A percentile compares a stretch with the other conserved stretches of the same genome.
phyloP scores from a whole-genome alignment of 2,113 vertebrate genomes.

The Stomatorhinus ivindoensis region DNA sequence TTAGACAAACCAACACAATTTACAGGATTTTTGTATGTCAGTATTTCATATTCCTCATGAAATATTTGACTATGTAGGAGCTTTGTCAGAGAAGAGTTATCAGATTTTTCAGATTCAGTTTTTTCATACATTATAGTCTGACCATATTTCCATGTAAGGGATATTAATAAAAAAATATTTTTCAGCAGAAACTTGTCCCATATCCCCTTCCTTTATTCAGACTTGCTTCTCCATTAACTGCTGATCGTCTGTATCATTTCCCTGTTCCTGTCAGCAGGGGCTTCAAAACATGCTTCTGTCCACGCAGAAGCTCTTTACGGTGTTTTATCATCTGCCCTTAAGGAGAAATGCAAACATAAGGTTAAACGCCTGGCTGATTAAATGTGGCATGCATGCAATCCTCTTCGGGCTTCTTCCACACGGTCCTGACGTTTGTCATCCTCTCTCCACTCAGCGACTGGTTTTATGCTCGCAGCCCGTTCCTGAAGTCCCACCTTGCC shows the following conservation, averaged over 20 bases:
- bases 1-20: not conserved
- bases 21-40: not conserved
- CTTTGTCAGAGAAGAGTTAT: not conserved
- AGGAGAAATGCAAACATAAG: not conserved
- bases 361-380: not conserved
- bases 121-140: not conserved
- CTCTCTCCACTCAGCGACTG: constrained; percentile 71
- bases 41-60: not conserved
- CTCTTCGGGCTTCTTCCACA: not conserved
- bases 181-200: not conserved
- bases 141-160: not conserved
- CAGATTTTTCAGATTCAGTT: not conserved
- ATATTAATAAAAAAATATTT: not conserved
- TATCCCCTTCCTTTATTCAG: constrained; percentile 32
- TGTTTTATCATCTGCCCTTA: not conserved
- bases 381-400: not conserved
- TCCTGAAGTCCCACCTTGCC: constrained; percentile 77
- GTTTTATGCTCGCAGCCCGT: constrained; percentile 89
- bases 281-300: not conserved
- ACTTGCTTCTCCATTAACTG: constrained; percentile 22
- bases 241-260: not conserved
- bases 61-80: not conserved
- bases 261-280: not conserved
- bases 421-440: not conserved
- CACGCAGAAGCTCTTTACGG: not conserved